A percentile compares a stretch with the other conserved stretches of the same genome.
Evolutionary conservation across 2,113 vertebrate species (phyloP).

Genomic region (Corapipo altera): DNA sequence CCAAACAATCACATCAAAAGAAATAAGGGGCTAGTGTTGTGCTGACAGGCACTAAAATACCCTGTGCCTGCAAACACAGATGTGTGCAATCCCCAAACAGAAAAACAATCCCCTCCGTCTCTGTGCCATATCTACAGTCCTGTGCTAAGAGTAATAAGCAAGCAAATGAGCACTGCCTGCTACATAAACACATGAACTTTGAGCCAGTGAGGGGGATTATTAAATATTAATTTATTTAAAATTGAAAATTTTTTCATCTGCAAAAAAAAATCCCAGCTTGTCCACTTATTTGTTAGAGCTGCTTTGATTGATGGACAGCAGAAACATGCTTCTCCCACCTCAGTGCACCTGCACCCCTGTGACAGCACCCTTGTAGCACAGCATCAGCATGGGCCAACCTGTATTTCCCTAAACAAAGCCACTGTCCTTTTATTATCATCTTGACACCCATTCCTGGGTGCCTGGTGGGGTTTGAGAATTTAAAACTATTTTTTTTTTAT

Average conservation of each 20-base stretch:
- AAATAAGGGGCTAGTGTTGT: neutral
- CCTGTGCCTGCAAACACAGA: neutral
- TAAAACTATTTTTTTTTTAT: neutral
- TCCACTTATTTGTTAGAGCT: neutral
- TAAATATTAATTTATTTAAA: neutral
- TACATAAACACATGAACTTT: neutral
- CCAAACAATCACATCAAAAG: neutral
- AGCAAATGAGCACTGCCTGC: neutral
- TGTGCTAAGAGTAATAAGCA: neutral
- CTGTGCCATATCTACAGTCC: neutral
- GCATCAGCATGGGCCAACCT: neutral
- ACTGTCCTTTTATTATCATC: neutral
- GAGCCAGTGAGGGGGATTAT: neutral
- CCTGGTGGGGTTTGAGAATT: fast-evolving
- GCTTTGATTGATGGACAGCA: neutral
- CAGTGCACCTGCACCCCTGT: neutral
- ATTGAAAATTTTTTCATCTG: neutral
- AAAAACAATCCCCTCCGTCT: neutral
- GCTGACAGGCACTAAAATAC: neutral
- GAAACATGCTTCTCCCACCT: neutral
- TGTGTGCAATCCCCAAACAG: neutral
- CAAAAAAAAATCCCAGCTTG: neutral
- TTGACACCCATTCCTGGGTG: neutral
- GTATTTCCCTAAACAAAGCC: neutral
- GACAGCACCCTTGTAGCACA: neutral